phyloP scores from a whole-genome alignment of 2,888 invertebrate species.

The Eupithecia insigniata region DNA sequence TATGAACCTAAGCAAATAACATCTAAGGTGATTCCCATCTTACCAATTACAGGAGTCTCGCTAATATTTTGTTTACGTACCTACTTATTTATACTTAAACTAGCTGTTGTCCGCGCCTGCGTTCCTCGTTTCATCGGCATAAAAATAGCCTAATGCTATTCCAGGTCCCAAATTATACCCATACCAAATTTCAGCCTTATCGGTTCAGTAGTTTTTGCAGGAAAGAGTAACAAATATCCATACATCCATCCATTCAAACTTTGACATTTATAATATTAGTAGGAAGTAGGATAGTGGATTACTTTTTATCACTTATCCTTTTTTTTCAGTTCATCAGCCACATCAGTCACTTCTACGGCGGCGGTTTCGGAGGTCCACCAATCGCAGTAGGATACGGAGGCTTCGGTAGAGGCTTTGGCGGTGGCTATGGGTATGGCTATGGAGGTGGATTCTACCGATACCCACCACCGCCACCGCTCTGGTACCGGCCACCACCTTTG shows the following conservation, averaged over 20 bases:
- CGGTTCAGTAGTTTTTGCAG: too few species aligned
- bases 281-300: too few species aligned
- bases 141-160: too few species aligned
- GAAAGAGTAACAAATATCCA: too few species aligned
- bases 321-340: slow-evolving; percentile 50
- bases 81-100: background rate
- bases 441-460: slow-evolving; percentile 46
- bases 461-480: slow-evolving; percentile 38
- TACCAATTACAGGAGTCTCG: background rate
- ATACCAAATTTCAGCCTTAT: too few species aligned
- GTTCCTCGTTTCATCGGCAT: too few species aligned
- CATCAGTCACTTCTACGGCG: slow-evolving; percentile 51
- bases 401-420: slow-evolving; percentile 6
- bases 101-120: background rate
- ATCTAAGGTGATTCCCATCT: background rate
- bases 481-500: slow-evolving; percentile 1
- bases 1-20: background rate
- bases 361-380: slow-evolving; percentile 48
- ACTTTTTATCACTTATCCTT: too few species aligned
- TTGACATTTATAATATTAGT: too few species aligned
- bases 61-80: background rate
- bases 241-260: too few species aligned
- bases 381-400: background rate
- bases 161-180: too few species aligned
- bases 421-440: slow-evolving; percentile 33